Evolutionary conservation across 2,797 vertebrate genomes (phyloP), one percentile per base, ranked within the genome.

Genomic region (Odontamblyopus lacepedii): DNA sequence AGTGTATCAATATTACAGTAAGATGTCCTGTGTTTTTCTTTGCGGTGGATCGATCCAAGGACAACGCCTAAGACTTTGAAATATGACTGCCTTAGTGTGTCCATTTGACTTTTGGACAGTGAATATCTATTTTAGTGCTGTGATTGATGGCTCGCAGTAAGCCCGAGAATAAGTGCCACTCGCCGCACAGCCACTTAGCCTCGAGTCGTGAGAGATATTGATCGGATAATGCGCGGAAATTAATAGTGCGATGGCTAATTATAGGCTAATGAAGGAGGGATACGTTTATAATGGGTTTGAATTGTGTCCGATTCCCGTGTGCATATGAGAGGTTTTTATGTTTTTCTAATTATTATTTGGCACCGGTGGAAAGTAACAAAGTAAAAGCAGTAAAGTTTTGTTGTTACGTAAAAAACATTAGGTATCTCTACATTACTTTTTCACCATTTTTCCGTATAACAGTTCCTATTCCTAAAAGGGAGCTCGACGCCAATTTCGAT

Each of bases 161-260:
- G 76, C 79, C 64, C 29, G 41, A 79, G 82, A 86, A 85, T 38
- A 85, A 78, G 29, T 9, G 74, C 75, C 62, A 69, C 64, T 18
- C 59, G 76, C 84, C 62, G 78, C 41, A 16, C 66, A 18, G 77
- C 76, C 77, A 81, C 87, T 89, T 87, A 87, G 82, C 76, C 50
- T 53, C 67, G 78, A 78, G 78, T 72, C 78, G 32, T 73, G 79
- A 82, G 64, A 73, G 82, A 84, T 88, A 92, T 91, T 76, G 90
- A 91, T 91, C 87, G 77, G 67, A 80, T 75, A 80, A 72, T 86
- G 78, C 87, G 78, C 81, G 79, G 80, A 89, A 90, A 78, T 81
- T 85, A 90, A 91, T 81, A 83, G 83, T 78, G 48, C 56, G 1
- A 18, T 66, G 41, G 81, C 86, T 91, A 91, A 92, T 92, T 87